Evolutionary conservation across 2,797 vertebrate genomes (phyloP), one percentile per base, ranked within the genome.

Genomic region (Hippocampus kuda): DNA sequence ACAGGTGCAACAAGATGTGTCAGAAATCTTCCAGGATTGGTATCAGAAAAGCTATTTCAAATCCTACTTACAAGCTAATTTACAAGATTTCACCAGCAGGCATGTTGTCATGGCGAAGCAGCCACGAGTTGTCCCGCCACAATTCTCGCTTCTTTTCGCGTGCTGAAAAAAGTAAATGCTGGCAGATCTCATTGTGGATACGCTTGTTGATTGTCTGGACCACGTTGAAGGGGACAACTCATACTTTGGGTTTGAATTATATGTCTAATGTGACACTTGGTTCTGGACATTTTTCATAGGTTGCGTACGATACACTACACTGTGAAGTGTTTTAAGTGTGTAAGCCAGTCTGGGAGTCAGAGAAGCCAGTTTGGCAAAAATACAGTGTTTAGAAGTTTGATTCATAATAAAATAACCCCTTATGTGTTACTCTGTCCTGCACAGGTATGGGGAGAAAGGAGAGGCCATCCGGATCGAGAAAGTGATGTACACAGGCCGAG

Each of bases 381-480:
- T 56, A 5, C 18, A 56, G 22, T 26, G 53, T 24, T 56, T 13
- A 12, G 53, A 13, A 24, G n/a, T 26, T 38, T 24, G 51, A 12
- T 56, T 11, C 10, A 26, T 12, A 56, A 44, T 27, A 5, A 49
- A 70, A 64, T 30, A 2, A 49, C 4, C 24, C 11, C 8, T 30
- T 26, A 68, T 44, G 7, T 71, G 10, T 69, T 61, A 66, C 11
- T 70, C 26, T n/a, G 9, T 41, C 24, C 3, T 77, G 27, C 81
- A 61, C 82, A 99, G 97, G 87, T 98, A 91, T 9, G 96, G 95
- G 11, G 91, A 97, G 84, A 98, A 94, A 82, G 97, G 97, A 18
- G 92, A 95, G 2, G 95, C 97, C 74, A 73, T 99, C 84, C 91
- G 97, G 65, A 94, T 99, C 5, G 97, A 99, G 85, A 99, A 94